Percentiles rank a stretch among this genome's conserved stretches.
Evolutionary conservation across 2,888 invertebrate species (phyloP).

Genomic region (Drosophila seclusa): DNA sequence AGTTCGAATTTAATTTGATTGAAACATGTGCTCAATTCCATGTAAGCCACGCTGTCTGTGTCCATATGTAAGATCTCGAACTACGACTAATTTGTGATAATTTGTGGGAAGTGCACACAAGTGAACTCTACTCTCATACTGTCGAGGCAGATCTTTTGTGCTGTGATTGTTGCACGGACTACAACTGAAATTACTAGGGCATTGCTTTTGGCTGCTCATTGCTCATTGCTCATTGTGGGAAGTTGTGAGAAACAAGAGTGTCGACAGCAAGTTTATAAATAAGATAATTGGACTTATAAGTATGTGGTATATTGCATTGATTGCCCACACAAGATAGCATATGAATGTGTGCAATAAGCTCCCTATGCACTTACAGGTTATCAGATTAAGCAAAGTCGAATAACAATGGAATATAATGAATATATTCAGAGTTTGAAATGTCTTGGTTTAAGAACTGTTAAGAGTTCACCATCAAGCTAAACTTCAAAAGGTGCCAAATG

Average conservation of each 20-base stretch:
- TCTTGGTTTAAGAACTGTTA: not conserved
- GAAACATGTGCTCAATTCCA: constrained; percentile 61
- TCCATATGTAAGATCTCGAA: constrained; percentile 37
- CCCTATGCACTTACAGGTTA: constrained; percentile 6
- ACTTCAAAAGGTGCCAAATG: not conserved
- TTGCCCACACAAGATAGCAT: constrained; percentile 24
- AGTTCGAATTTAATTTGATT: constrained; percentile 72
- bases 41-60: constrained; percentile 37
- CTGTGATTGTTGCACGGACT: constrained; percentile 18
- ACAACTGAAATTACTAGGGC: constrained; percentile 56
- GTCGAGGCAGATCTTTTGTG: constrained; percentile 27
- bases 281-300: constrained; percentile 51
- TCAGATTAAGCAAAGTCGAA: constrained; percentile 12
- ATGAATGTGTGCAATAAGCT: constrained; percentile 4
- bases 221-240: constrained; percentile 42
- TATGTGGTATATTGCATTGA: constrained; percentile 29
- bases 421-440: not conserved
- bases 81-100: constrained; percentile 78
- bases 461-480: not conserved
- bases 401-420: not conserved
- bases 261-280: constrained; percentile 52
- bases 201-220: constrained; percentile 22
- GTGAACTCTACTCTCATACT: constrained; percentile 11
- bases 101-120: constrained; percentile 72
- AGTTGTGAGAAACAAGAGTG: constrained; percentile 39